Evolutionary conservation across 2,797 vertebrate species (phyloP), one percentile per base, ranked within the genome.

Genomic region (Sebastes alutus): DNA sequence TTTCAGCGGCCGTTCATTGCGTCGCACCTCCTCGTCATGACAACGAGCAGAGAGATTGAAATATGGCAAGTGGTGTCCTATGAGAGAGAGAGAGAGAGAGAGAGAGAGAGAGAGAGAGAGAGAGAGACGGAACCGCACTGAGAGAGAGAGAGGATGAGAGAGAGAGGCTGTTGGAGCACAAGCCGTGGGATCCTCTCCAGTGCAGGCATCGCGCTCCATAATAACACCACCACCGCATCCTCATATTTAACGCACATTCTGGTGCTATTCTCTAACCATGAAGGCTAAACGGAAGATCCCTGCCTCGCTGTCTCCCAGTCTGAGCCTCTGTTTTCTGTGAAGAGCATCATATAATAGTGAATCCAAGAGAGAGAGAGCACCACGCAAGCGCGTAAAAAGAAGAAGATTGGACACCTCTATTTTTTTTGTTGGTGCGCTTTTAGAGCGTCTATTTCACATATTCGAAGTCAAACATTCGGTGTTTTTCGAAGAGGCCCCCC

Each of bases 371-470:
- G 55, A 67, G 42, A 71, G 85, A 67, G 84, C 82, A 81, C 33
- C 88, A 92, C 91, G 91, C 90, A 92, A 83, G 90, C 91, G 85
- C 91, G 87, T 55, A 83, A 78, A 18, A 54, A 86, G 77, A 68
- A 58, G 77, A 87, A 87, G 88, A 87, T 87, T 86, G 89, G 90
- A 93, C 91, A 90, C 90, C 90, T 81, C 35, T 87, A 85, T 89
- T 89, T 59, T 75, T 89, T 88, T 59, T 77, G 81, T 46, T 70
- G 78, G 84, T 42, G 84, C 88, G 84, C 86, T 87, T 91, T 86
- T 75, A 67, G 76, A 77, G 76, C 85, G 78, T 42, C 83, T 86
- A 29, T 84, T 91, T 86, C 77, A 80, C 82, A 58, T 33, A 25
- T 88, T 87, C 81, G 27, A 82, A 87, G 76, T 79, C 78, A 52